Percentiles rank a stretch among this genome's conserved stretches.
Evolutionary conservation across 2,888 invertebrate species (phyloP).

Genomic region (Autographa pulchrina): DNA sequence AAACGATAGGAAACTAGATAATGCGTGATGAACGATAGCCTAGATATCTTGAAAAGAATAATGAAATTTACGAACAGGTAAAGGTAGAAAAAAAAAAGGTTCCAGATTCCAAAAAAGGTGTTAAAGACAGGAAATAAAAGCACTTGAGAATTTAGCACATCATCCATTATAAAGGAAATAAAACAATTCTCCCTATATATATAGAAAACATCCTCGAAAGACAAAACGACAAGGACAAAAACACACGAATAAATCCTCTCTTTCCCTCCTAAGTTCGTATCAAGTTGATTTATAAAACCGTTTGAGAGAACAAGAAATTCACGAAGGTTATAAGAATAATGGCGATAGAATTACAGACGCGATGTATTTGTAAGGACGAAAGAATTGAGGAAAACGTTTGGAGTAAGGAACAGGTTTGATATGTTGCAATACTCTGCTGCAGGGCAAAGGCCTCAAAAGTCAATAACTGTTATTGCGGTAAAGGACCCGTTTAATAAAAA

Average conservation of each 20-base stretch:
- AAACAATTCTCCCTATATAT: neutral
- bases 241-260: neutral
- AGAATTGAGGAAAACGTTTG: constrained; percentile 31
- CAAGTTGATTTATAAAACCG: constrained; percentile 3
- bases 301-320: constrained; percentile 19
- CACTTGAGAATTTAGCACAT: neutral
- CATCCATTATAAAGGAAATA: neutral
- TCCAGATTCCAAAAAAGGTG: neutral
- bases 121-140: neutral
- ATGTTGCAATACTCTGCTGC: neutral
- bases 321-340: constrained; percentile 38
- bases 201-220: neutral
- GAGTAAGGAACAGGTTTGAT: constrained; percentile 24
- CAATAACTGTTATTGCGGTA: constrained; percentile 3
- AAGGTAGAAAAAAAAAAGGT: neutral
- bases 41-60: neutral
- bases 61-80: neutral
- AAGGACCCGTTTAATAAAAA: neutral
- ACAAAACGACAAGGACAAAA: neutral
- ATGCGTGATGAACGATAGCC: constrained; percentile 13
- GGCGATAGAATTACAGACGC: constrained; percentile 20
- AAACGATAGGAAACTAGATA: constrained; percentile 27
- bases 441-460: neutral
- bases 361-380: constrained; percentile 17
- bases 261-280: neutral